Conservation (phyloP, 2,888 invertebrate genomes). For the Cheilosia vernalis region DNA sequence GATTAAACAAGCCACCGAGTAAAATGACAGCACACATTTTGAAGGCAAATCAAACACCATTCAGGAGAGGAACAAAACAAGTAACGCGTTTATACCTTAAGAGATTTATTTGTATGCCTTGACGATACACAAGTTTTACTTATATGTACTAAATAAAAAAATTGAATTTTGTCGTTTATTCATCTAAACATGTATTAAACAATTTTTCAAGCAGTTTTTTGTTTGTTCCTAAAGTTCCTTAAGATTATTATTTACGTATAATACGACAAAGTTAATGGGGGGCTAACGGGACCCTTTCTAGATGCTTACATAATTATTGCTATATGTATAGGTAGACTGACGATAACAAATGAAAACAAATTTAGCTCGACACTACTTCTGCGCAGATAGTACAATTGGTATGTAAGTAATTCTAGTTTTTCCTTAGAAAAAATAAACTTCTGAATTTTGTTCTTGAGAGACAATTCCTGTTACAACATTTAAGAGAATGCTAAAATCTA, state of each 20-base stretch:
- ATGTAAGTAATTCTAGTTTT: too few species aligned
- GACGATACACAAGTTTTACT: slow-evolving; percentile 56
- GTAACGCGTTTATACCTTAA: slow-evolving; percentile 30
- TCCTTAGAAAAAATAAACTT: too few species aligned
- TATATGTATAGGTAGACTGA: slow-evolving; percentile 16
- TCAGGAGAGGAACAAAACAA: too few species aligned
- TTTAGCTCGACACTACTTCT: not conserved
- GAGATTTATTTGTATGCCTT: slow-evolving; percentile 72
- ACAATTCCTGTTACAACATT: slow-evolving; percentile 31
- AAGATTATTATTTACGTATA: slow-evolving; percentile 26
- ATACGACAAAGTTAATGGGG: slow-evolving; percentile 29
- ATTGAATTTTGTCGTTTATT: slow-evolving; percentile 30
- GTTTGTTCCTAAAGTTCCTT: slow-evolving; percentile 40
- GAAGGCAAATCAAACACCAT: too few species aligned
- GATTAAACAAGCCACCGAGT: too few species aligned
- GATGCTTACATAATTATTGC: slow-evolving; percentile 15
- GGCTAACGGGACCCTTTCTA: not conserved
- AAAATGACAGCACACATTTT: too few species aligned
- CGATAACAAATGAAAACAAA: slow-evolving; percentile 32
- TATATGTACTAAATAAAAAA: slow-evolving; percentile 62
- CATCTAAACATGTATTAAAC: slow-evolving; percentile 38
- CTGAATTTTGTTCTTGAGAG: not conserved
- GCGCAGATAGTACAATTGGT: not conserved
- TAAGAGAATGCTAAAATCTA: not conserved
- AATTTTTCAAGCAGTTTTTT: slow-evolving; percentile 35